A percentile compares a stretch with the other conserved stretches of the same genome.
Conservation (phyloP, 2,113 vertebrate genomes). For the Cavia porcellus region DNA sequence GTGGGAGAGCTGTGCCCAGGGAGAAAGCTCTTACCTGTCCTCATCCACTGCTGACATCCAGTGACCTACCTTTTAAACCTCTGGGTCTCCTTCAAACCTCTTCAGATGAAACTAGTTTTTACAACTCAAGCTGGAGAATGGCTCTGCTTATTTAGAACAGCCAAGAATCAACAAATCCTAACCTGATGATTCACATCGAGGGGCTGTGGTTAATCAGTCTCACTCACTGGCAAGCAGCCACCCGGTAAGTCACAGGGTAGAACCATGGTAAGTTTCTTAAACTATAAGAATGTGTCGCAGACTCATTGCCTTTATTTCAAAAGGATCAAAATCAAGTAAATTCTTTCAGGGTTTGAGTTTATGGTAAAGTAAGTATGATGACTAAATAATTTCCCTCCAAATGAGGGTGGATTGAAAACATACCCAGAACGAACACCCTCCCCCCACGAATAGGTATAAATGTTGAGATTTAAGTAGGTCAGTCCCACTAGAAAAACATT, state of each 20-base stretch:
- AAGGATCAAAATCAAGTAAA: constrained; percentile 40
- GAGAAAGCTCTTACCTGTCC: not conserved
- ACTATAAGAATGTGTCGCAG: constrained; percentile 30
- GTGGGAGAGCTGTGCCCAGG: not conserved
- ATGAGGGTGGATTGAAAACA: not conserved
- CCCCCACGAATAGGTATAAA: not conserved
- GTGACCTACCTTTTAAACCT: not conserved
- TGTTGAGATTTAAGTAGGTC: not conserved
- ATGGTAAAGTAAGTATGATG: not conserved
- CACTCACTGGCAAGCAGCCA: not conserved
- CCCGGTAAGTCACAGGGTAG: not conserved
- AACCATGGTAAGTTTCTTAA: constrained; percentile 40
- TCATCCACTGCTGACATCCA: not conserved
- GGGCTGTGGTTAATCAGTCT: not conserved
- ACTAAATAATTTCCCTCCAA: constrained; percentile 18
- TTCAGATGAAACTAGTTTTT: constrained; percentile 52
- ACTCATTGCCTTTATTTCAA: not conserved
- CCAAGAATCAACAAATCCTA: not conserved
- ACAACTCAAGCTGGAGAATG: not conserved
- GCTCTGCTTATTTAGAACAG: not conserved
- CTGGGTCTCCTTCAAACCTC: constrained; percentile 35
- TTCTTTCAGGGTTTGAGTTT: constrained; percentile 40
- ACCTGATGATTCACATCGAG: not conserved
- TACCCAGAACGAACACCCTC: not conserved
- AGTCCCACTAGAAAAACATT: constrained; percentile 23